These are phyloP conservation scores for Neodon shergylaensis DNA, from an alignment of 2,113 vertebrate species.

Conservation along the genomic window DNA sequence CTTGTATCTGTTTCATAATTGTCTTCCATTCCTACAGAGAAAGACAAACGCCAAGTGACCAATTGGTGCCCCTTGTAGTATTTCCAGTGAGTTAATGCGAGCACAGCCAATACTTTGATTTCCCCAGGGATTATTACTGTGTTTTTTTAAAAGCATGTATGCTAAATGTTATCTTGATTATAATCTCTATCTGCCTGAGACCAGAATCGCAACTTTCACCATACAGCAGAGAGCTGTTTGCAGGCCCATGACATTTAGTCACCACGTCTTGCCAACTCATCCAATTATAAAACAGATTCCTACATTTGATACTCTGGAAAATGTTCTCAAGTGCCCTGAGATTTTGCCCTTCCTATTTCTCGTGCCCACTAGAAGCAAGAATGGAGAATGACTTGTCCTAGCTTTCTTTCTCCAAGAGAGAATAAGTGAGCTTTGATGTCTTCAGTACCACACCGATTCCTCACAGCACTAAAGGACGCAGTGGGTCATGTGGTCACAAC, in stretches of 20 bases:
- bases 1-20: constrained; percentile 67
- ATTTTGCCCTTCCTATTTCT: not conserved
- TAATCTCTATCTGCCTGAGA: too few relatives aligned
- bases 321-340: not conserved
- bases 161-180: not conserved
- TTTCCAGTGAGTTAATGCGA: not conserved
- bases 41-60: constrained; percentile 60
- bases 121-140: not conserved
- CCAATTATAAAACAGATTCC: not conserved
- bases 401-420: not conserved
- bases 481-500: not conserved
- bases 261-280: not conserved
- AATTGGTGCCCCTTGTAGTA: rapidly evolving
- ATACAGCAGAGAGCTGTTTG: not conserved
- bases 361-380: not conserved
- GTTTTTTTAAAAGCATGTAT: not conserved
- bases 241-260: not conserved
- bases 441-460: not conserved
- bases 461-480: too few relatives aligned
- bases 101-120: not conserved
- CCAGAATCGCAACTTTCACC: not conserved
- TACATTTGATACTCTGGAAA: not conserved
- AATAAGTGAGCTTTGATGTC: too few relatives aligned
- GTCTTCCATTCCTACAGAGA: constrained; percentile 83
- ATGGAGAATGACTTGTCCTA: too few relatives aligned